Evolutionary conservation across 2,113 vertebrate species (phyloP), one percentile per base, ranked within the genome.

Genomic region (Cavia porcellus): DNA sequence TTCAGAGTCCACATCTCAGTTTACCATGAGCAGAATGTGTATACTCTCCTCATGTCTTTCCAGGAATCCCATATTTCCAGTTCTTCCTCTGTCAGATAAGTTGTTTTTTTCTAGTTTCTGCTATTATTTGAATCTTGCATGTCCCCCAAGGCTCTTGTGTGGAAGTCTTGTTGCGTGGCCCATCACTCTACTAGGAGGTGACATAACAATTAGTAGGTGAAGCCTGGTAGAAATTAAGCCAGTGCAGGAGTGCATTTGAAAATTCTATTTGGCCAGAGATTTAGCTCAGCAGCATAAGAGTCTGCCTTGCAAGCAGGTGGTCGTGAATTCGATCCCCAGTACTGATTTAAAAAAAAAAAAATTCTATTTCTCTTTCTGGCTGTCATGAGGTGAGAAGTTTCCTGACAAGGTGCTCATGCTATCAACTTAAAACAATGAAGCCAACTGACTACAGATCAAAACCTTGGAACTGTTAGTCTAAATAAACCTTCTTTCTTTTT

Each of bases 61-160:
- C 4, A n/a, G 42, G 25, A 0, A 22, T 12, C 8, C 10, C 7
- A 35, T 20, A 32, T 20, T 14, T 32, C 3, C 80, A 15, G 8
- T 0, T 62, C 42, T 35, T 35, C 17, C 10, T 30, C 42, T 7
- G 45, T n/a, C 6, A 61, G 12, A 52, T 3, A 14, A 92, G 47
- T 59, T 30, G 12, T 10, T 74, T 17, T 66, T 75, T 57, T 38
- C 19, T 15, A 82, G 3, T 79, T 3, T 86, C 47, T 72, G 61
- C 14, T 50, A 38, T 59, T 17, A 30, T 61, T 50, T 72, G 22
- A 14, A 17, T 57, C 20, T n/a, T 72, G 17, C 20, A 32, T 61
- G 17, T 52, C n/a, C 11, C 62, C 8, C 28, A 66, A n/a, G 17
- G 22, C 64, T 52, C 15, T 4, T 30, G 22, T 30, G 30, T 57